Conservation (phyloP, 2,888 invertebrate genomes). For the Macrosiphum euphorbiae region DNA sequence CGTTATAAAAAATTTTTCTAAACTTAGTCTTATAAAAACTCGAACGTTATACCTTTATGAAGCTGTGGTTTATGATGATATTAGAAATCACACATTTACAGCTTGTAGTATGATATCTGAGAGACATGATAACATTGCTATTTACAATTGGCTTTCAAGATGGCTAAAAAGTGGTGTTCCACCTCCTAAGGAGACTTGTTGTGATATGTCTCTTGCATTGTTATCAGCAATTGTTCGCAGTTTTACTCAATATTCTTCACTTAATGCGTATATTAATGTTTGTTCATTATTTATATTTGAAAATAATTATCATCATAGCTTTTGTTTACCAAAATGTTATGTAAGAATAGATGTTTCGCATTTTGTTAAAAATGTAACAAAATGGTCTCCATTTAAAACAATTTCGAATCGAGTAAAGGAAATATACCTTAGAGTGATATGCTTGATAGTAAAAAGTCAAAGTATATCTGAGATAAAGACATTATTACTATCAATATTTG, state of each 20-base stretch:
- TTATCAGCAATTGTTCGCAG: not conserved
- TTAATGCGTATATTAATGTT: not conserved
- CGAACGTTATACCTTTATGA: not conserved
- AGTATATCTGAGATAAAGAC: not conserved
- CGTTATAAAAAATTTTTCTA: not conserved
- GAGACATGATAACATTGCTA: not conserved
- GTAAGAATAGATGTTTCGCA: not conserved
- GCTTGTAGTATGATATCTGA: slow-evolving; percentile 5
- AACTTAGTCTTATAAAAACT: not conserved
- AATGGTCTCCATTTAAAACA: not conserved
- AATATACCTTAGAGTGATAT: not conserved
- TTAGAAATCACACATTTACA: not conserved
- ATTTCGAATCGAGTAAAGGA: not conserved
- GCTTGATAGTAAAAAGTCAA: not conserved
- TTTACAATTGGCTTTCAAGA: not conserved
- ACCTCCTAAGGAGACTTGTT: not conserved
- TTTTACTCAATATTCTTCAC: slow-evolving; percentile 4
- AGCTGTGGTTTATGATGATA: not conserved
- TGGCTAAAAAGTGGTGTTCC: not conserved
- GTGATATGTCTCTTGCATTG: not conserved
- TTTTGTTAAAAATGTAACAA: not conserved
- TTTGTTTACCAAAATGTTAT: slow-evolving; percentile 11
- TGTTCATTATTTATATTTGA: not conserved
- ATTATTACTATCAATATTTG: not conserved
- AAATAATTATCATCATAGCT: not conserved